These are phyloP conservation scores for Patella pellucida DNA, from an alignment of 2,888 invertebrate genomes.

Conservation along the genomic window DNA sequence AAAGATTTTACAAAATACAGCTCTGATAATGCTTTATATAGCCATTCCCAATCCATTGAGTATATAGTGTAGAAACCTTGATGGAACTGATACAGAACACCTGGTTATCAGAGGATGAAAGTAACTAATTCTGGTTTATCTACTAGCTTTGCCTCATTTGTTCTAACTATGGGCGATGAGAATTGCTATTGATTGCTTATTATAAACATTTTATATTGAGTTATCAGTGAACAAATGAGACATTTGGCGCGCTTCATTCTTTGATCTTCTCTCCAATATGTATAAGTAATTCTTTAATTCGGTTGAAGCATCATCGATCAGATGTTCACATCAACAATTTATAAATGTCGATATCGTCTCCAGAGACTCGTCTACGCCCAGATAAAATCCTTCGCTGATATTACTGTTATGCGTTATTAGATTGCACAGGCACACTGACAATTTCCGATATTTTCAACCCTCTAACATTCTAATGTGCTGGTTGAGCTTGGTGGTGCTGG, in stretches of 20 bases:
- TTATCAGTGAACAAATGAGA: slow-evolving; percentile 19
- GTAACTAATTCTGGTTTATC: slow-evolving; percentile 9
- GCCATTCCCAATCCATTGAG: too few species aligned
- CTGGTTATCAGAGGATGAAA: too few species aligned
- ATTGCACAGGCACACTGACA: too few species aligned
- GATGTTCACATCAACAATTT: slow-evolving; percentile 22
- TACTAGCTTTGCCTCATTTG: slow-evolving; percentile 20
- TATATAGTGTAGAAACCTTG: too few species aligned
- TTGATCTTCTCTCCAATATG: slow-evolving; percentile 32
- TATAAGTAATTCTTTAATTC: slow-evolving; percentile 44
- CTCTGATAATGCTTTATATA: too few species aligned
- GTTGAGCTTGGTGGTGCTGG: too few species aligned
- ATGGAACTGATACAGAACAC: too few species aligned
- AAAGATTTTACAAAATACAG: too few species aligned
- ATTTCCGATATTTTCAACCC: too few species aligned
- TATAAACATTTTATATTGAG: slow-evolving; percentile 16
- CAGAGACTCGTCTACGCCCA: background rate
- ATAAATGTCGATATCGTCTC: slow-evolving; percentile 15
- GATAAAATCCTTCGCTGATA: too few species aligned
- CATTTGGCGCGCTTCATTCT: slow-evolving; percentile 17
- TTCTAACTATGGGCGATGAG: slow-evolving; percentile 13
- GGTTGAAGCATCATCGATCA: slow-evolving; percentile 31
- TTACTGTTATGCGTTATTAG: too few species aligned
- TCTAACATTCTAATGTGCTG: too few species aligned
- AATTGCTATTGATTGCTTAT: slow-evolving; percentile 16